phyloP scores from a whole-genome alignment of 2,888 invertebrate genomes.

The Candidula unifasciata region DNA sequence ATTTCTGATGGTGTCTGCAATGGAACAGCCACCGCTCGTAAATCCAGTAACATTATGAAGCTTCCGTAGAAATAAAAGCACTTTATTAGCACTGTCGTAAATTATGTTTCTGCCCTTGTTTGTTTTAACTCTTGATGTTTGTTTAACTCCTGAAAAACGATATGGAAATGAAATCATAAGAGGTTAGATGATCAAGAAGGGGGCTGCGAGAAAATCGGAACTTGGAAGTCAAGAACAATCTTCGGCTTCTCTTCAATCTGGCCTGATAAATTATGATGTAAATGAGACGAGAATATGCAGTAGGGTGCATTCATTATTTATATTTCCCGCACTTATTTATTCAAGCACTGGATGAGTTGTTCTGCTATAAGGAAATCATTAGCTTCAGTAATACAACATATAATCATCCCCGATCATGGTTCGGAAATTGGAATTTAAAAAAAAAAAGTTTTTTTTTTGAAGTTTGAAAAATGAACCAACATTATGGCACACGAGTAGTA shows the following conservation, averaged over 20 bases:
- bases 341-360: too few relatives aligned
- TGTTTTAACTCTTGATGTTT: not conserved
- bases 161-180: conserved; percentile 34
- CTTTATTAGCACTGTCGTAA: conserved; percentile 9
- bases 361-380: too few relatives aligned
- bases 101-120: not conserved
- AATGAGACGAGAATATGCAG: not conserved
- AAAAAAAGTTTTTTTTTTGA: too few relatives aligned
- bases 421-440: too few relatives aligned
- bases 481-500: too few relatives aligned
- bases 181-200: not conserved
- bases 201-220: too few relatives aligned
- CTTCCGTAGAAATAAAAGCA: not conserved
- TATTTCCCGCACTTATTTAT: too few relatives aligned
- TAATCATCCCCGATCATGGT: too few relatives aligned
- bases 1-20: not conserved
- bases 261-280: conserved; percentile 4
- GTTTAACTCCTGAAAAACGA: not conserved
- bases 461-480: too few relatives aligned
- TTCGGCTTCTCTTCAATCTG: not conserved
- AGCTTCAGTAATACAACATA: too few relatives aligned
- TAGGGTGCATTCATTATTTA: not conserved
- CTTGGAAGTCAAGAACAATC: not conserved
- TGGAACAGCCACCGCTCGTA: conserved; percentile 19
- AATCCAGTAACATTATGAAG: conserved; percentile 21